phyloP scores from a whole-genome alignment of 2,113 vertebrate genomes.

The Calidris pygmaea region DNA sequence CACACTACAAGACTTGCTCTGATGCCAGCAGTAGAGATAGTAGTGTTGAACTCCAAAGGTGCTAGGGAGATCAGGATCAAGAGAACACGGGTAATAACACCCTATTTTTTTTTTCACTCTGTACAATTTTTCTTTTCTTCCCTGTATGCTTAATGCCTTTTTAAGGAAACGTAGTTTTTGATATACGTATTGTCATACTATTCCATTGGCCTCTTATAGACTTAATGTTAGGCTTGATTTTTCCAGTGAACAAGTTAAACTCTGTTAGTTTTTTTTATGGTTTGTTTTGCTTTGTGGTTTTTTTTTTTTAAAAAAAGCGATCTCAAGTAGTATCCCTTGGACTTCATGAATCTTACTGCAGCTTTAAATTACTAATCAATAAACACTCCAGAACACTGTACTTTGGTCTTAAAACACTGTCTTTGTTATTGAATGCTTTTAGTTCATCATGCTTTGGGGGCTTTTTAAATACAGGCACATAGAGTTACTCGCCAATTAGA shows the following conservation, averaged over 20 bases:
- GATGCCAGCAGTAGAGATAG: background rate
- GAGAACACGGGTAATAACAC: background rate
- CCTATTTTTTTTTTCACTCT: background rate
- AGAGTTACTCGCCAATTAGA: background rate
- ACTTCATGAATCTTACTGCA: background rate
- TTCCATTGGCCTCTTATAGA: background rate
- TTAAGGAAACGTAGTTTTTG: background rate
- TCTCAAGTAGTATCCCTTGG: background rate
- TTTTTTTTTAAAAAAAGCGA: no score
- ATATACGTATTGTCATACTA: background rate
- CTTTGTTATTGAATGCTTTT: background rate
- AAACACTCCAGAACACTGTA: background rate
- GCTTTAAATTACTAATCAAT: background rate
- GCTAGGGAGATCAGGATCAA: background rate
- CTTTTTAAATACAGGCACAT: background rate
- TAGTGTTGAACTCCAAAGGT: background rate
- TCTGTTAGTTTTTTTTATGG: background rate
- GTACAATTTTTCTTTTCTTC: background rate
- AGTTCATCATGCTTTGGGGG: background rate
- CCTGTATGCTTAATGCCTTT: background rate
- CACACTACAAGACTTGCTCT: background rate
- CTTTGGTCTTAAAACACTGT: background rate
- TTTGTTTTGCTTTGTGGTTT: background rate
- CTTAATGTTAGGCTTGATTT: background rate
- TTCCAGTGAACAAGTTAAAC: background rate